phyloP scores from a whole-genome alignment of 1,140 invertebrate genomes.

The Halyomorpha halys region DNA sequence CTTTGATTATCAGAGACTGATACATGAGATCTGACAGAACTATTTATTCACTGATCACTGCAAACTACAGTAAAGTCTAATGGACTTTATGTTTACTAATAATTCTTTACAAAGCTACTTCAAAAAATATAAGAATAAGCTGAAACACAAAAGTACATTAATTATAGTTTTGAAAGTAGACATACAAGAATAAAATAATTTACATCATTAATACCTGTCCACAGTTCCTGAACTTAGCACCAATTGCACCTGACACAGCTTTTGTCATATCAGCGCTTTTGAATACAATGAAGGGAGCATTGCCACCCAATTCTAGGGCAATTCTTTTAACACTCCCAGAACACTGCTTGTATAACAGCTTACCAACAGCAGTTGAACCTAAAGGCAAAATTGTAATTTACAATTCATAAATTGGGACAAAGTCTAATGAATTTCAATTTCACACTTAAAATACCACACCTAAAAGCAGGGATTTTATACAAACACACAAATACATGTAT shows the following conservation, averaged over 20 bases:
- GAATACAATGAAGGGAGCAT: conserved; percentile 97
- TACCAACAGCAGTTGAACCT: conserved; percentile 80
- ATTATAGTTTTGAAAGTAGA: too few relatives aligned
- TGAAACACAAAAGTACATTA: too few relatives aligned
- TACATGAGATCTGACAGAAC: too few relatives aligned
- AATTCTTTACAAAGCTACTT: too few relatives aligned
- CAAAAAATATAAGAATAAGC: too few relatives aligned
- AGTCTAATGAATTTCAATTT: conserved; percentile 40
- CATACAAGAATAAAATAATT: not conserved
- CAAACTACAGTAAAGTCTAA: too few relatives aligned
- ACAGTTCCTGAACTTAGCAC: conserved; percentile 89
- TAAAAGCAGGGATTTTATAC: conserved; percentile 54
- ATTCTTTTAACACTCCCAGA: conserved; percentile 80
- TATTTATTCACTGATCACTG: too few relatives aligned
- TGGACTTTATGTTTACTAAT: too few relatives aligned
- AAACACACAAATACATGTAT: too few relatives aligned
- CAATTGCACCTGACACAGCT: conserved; percentile 78
- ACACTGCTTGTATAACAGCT: conserved; percentile 76
- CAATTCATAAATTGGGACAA: conserved; percentile 1
- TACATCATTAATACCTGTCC: conserved; percentile 51
- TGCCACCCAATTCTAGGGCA: conserved; percentile 90
- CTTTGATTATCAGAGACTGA: too few relatives aligned
- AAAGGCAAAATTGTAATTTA: conserved; percentile 1
- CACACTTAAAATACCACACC: conserved; percentile 88
- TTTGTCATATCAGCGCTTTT: conserved; percentile 81